Base-by-base conservation (phyloP, 1,140 invertebrate species). In the Gryllus bimaculatus region DNA sequence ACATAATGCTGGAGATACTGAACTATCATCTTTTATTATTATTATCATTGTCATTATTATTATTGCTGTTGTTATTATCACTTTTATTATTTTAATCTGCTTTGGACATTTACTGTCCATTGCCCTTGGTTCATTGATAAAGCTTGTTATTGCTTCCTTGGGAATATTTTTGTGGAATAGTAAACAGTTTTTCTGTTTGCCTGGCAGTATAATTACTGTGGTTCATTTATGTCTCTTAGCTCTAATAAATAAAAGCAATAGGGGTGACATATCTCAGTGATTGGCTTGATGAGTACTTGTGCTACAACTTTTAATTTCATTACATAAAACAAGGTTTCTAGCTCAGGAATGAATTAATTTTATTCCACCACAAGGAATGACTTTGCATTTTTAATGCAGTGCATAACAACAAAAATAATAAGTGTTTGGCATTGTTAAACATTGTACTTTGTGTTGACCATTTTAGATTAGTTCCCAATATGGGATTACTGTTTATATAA, bases 361-460 rank as follows among this genome's bases (percentile, higher is more conserved):
- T 66, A 77, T 20, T 75, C n/a, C 12, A 75, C n/a, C 8, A 75
- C 12, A 54, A 8, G 20, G 21, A 77, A 48, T 48, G 76, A 48
- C 48, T 47, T 77, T 39, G 12, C 15, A 18, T 20, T 15, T 20
- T 13, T 77, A 77, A 12, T 77, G 76, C 48, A 77, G 20, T 18
- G 47, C n/a, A 6, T 77, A 7, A 47, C 48, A 8, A 48, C 47
- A n/a, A 77, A 48, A 77, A 48, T 15, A 18, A 20, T 77, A 77
- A 48, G 18, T n/a, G n/a, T n/a, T 48, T 77, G 76, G n/a, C 76
- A 48, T 12, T 77, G 48, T 77, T 10, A 48, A 48, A 48, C 48
- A 77, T 39, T n/a, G n/a, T 77, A 48, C 47, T 48, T 20, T 77
- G 39, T 77, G 47, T 77, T 54, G 48, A 77, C 48, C n/a, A 76